These are phyloP conservation scores for Tarsius wallacei DNA, from an alignment of 2,797 vertebrate species.

Conservation along the genomic window DNA sequence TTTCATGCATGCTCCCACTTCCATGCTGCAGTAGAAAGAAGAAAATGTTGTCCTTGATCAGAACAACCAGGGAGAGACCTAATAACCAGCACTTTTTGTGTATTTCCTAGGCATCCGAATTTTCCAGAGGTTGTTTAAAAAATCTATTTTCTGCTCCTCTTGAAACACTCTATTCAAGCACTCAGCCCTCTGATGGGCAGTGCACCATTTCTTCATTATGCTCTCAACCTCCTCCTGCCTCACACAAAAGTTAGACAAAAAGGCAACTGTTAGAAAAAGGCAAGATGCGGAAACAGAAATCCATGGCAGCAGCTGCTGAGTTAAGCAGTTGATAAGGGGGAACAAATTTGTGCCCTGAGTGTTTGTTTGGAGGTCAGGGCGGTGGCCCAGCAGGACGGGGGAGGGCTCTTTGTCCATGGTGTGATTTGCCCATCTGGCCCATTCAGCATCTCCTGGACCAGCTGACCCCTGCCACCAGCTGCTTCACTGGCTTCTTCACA, in stretches of 20 bases:
- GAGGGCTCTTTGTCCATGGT: neutral
- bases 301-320: conserved; percentile 63
- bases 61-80: neutral
- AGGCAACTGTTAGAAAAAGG: conserved; percentile 63
- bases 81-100: neutral
- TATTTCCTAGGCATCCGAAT: conserved; percentile 17
- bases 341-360: conserved; percentile 69
- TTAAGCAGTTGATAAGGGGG: conserved; percentile 75
- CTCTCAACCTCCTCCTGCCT: conserved; percentile 32
- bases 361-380: conserved; percentile 77
- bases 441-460: conserved; percentile 33
- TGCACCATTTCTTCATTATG: neutral
- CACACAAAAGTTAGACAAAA: conserved; percentile 67
- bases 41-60: neutral
- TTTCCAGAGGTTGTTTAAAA: conserved; percentile 59
- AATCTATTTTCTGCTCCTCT: conserved; percentile 64
- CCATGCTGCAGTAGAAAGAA: neutral
- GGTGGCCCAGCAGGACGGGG: neutral
- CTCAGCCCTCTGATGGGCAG: neutral
- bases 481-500: neutral
- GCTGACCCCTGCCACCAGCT: conserved; percentile 57
- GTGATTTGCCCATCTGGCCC: conserved; percentile 66
- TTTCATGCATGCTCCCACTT: neutral
- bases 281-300: conserved; percentile 44
- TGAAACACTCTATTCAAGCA: conserved; percentile 52